These are phyloP conservation scores for Menidia menidia DNA, from an alignment of 2,797 vertebrate genomes.

Conservation along the genomic window DNA sequence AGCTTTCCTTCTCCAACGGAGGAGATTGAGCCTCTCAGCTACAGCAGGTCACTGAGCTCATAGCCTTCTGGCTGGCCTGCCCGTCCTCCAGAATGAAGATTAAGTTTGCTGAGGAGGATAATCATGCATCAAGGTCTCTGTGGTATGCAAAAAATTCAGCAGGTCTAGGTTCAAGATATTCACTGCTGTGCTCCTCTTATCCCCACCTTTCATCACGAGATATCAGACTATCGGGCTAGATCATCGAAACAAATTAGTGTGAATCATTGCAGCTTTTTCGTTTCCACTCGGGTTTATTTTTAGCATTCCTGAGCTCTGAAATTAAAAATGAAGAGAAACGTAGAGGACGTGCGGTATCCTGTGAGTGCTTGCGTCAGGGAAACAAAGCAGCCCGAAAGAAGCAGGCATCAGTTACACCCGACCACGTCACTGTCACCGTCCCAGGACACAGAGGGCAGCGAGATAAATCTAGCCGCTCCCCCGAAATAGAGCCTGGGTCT, in stretches of 20 bases:
- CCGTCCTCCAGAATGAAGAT: conserved; percentile 72
- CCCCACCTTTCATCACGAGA: conserved; percentile 42
- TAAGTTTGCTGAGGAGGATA: conserved; percentile 72
- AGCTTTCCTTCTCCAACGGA: conserved; percentile 58
- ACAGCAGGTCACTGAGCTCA: conserved; percentile 67
- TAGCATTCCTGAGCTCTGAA: conserved; percentile 4
- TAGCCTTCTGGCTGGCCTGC: conserved; percentile 49
- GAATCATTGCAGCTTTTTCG: conserved; percentile 16
- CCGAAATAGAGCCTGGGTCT: conserved; percentile 72
- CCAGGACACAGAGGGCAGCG: conserved; percentile 73
- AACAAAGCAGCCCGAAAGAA: conserved; percentile 22
- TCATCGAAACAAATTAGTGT: conserved; percentile 35
- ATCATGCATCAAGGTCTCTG: conserved; percentile 68
- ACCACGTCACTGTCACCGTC: conserved; percentile 68
- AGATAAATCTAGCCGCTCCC: conserved; percentile 76
- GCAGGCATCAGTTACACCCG: conserved; percentile 68
- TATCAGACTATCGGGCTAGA: conserved; percentile 25
- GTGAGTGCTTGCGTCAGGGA: conserved; percentile 63
- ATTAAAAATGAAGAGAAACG: conserved; percentile 20
- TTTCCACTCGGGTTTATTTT: conserved; percentile 6
- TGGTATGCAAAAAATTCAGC: conserved; percentile 64
- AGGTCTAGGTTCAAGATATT: conserved; percentile 39
- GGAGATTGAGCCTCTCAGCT: conserved; percentile 61
- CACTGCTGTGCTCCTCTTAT: conserved; percentile 42
- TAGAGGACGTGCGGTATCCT: conserved; percentile 51